phyloP scores from a whole-genome alignment of 2,113 vertebrate genomes.

The Syrrhaptes paradoxus region DNA sequence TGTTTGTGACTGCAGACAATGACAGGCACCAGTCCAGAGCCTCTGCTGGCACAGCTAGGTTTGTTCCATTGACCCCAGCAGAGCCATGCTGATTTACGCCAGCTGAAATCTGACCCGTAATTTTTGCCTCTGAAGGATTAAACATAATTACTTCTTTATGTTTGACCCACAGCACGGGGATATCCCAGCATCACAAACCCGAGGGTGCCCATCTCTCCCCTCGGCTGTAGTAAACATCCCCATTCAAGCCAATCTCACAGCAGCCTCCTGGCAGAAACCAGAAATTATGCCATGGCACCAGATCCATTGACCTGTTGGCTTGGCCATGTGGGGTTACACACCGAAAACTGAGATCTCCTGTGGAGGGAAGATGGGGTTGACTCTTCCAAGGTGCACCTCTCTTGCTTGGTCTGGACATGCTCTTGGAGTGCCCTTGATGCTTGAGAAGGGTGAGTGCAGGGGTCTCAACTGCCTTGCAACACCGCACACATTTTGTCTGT shows the following conservation, averaged over 20 bases:
- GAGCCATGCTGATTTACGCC: background rate
- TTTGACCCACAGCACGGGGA: background rate
- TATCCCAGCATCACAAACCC: background rate
- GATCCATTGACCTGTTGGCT: background rate
- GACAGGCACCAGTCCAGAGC: slow-evolving; percentile 46
- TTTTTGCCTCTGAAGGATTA: background rate
- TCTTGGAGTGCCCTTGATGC: background rate
- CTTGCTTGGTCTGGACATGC: background rate
- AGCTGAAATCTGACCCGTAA: background rate
- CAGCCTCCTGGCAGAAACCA: background rate
- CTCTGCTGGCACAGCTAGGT: background rate
- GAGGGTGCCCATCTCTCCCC: background rate
- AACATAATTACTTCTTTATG: slow-evolving; percentile 10
- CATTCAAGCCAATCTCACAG: background rate
- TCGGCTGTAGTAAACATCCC: background rate
- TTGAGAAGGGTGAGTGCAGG: background rate
- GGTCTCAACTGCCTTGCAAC: background rate
- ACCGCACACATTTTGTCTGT: accelerated
- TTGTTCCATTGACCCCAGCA: slow-evolving; percentile 49
- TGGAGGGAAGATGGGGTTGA: background rate
- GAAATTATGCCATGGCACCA: background rate
- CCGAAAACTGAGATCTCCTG: background rate
- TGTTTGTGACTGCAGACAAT: slow-evolving; percentile 8
- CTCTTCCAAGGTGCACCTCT: background rate
- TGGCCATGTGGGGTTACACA: background rate